Percentiles rank a stretch among this genome's conserved stretches.
These are phyloP conservation scores for Enteromius unitaeniatus DNA, from an alignment of 2,797 vertebrate genomes.

Conservation along the genomic window DNA sequence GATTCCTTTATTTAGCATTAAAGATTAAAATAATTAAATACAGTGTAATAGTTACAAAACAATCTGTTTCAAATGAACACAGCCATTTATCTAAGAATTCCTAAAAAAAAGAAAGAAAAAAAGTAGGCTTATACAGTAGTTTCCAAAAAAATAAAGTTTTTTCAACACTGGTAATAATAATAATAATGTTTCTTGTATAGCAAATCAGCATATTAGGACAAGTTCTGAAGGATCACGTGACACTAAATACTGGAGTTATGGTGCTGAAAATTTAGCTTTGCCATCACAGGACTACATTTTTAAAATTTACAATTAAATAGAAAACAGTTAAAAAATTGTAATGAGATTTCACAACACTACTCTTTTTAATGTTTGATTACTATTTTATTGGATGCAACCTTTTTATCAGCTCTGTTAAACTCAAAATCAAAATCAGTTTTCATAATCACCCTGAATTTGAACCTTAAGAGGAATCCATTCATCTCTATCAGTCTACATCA, in stretches of 20 bases:
- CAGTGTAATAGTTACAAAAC: not conserved
- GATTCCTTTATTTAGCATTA: not conserved
- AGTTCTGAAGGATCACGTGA: too few species aligned
- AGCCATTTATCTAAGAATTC: not conserved
- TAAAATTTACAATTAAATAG: not conserved
- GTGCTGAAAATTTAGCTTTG: too few species aligned
- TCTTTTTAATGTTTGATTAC: not conserved
- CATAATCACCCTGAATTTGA: conserved; percentile 18
- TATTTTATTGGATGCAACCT: not conserved
- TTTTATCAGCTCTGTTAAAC: conserved; percentile 24
- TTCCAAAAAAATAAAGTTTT: too few species aligned
- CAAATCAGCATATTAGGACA: not conserved
- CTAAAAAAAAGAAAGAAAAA: not conserved
- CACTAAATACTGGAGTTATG: too few species aligned
- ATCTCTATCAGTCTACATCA: conserved; percentile 27
- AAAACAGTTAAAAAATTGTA: not conserved
- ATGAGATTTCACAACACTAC: not conserved
- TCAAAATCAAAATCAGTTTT: conserved; percentile 31
- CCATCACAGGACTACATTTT: not conserved
- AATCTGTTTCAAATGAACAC: not conserved
- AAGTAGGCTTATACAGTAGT: too few species aligned
- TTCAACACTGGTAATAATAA: not conserved
- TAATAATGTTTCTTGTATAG: not conserved
- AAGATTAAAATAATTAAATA: not conserved
- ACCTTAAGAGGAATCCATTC: conserved; percentile 22